Base-by-base conservation (phyloP, 2,888 invertebrate genomes). In the Brachylomia viminalis region DNA sequence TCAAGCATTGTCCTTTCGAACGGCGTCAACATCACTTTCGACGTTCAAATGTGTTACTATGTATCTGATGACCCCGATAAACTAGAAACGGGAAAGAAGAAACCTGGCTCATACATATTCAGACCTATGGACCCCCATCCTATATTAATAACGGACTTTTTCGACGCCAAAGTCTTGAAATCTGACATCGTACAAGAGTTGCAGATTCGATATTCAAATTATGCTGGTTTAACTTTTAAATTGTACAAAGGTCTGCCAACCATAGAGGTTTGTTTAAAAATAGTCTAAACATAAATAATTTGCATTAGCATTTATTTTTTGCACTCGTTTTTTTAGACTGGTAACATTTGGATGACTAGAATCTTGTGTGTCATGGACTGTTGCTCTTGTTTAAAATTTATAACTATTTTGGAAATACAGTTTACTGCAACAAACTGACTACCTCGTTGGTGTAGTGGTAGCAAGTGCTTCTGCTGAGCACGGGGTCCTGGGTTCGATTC, bases 61-160 rank as follows among this genome's bases (percentile, higher is more conserved):
- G 95, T 97, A 42, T 98, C 98, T 0, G 97, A 97, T 62, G 95
- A 95, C 6, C 98, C 98, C 0, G 95, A 97, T 73, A 98, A 98
- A 85, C 91, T 92, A 1, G 93, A 94, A 0, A 96, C 91, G 0
- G 97, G 97, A 0, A 89, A 85, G 82, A 97, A 98, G 82, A 97
- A 98, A 0, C 99, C 99, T 0, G 99, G 99, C 0, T 98, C 99
- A 0, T 99, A 99, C 88, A 97, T 99, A 15, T 98, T 98, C 92
- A 96, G 98, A 61, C 98, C 92, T 0, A 91, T 94, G 77, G 92
- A 94, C 23, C 78, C 86, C 0, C 76, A 85, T 4, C 91, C 92
- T 0, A 80, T 87, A 0, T 64, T 85, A 0, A 89, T 94, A 0
- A 65, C 86, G 1, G 88, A 91, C 3, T 79, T 74, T 4, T 80